A percentile compares a stretch with the other conserved stretches of the same genome.
phyloP scores from a whole-genome alignment of 2,113 vertebrate genomes.

The Pogonocichla stellata region DNA sequence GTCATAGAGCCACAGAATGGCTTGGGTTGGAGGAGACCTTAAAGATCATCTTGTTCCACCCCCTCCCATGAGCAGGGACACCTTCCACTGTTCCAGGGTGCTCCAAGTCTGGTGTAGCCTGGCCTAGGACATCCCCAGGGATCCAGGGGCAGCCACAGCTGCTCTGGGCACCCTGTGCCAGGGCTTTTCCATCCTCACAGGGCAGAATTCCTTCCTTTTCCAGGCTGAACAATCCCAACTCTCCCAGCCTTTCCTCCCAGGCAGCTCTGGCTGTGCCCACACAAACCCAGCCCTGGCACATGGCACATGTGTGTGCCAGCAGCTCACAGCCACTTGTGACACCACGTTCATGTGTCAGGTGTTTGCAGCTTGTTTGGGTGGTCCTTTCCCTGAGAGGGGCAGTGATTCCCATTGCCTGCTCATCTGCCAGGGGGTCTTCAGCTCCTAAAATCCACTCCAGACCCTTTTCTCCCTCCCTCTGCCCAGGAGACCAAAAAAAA shows the following conservation, averaged over 20 bases:
- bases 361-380: background rate
- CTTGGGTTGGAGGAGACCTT: background rate
- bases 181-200: too few relatives aligned
- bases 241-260: background rate
- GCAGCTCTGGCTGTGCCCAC: conserved; percentile 11
- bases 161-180: too few relatives aligned
- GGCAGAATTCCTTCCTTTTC: too few relatives aligned
- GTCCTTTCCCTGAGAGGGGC: background rate
- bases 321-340: background rate
- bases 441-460: background rate
- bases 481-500: background rate
- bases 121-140: too few relatives aligned
- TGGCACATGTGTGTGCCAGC: background rate
- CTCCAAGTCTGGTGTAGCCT: too few relatives aligned
- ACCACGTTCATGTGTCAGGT: background rate
- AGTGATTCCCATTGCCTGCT: background rate
- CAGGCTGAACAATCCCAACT: too few relatives aligned
- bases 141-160: too few relatives aligned
- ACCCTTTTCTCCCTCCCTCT: background rate
- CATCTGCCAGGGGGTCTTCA: background rate
- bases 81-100: too few relatives aligned
- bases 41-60: too few relatives aligned
- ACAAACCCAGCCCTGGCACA: background rate
- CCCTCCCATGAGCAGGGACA: too few relatives aligned
- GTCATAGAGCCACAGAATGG: background rate